phyloP scores from a whole-genome alignment of 1,140 invertebrate species.

The Monochamus saltuarius region DNA sequence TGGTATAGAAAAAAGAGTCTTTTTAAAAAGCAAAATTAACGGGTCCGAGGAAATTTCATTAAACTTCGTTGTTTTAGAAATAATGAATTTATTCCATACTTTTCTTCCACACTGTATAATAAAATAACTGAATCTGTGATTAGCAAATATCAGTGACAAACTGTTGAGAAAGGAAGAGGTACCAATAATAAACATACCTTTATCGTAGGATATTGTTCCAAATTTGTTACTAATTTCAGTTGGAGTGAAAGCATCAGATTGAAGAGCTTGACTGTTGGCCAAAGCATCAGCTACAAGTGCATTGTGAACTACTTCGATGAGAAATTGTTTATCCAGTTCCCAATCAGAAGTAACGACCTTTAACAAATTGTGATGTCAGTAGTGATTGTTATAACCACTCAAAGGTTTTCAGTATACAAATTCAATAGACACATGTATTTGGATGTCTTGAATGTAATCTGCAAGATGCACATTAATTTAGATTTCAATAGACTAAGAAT shows the following conservation, averaged over 20 bases:
- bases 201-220: constrained; percentile 61
- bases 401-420: constrained; percentile 53
- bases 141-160: too few species aligned
- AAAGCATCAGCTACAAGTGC: constrained; percentile 42
- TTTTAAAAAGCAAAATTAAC: too few species aligned
- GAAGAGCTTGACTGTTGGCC: constrained; percentile 42
- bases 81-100: too few species aligned
- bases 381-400: constrained; percentile 24
- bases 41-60: too few species aligned
- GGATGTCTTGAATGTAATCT: constrained; percentile 20
- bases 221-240: constrained; percentile 56
- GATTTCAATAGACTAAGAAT: neutral
- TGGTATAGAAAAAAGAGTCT: too few species aligned
- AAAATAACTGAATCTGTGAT: too few species aligned
- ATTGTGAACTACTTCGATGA: constrained; percentile 53
- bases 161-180: too few species aligned
- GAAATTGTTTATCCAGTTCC: constrained; percentile 46
- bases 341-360: constrained; percentile 29
- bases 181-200: constrained; percentile 50
- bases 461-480: neutral
- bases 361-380: constrained; percentile 7
- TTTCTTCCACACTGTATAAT: too few species aligned
- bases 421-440: constrained; percentile 47
- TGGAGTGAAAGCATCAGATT: constrained; percentile 39
- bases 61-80: too few species aligned